phyloP scores from a whole-genome alignment of 2,113 vertebrate species.

The Serilophus lunatus region DNA sequence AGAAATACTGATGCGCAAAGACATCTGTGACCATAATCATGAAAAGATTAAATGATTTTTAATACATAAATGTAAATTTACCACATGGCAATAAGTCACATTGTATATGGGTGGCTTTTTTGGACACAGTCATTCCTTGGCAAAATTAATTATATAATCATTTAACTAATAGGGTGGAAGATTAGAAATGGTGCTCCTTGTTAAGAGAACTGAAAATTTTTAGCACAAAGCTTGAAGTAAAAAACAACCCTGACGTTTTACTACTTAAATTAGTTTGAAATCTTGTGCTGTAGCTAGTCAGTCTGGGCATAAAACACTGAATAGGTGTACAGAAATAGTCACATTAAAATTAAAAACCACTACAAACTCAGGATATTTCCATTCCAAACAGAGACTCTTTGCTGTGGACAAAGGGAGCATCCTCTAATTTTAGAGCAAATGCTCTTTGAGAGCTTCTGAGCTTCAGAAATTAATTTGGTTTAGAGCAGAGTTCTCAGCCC shows the following conservation, averaged over 20 bases:
- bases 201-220: background rate
- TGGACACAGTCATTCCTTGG: background rate
- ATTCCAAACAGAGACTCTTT: background rate
- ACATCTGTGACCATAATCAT: background rate
- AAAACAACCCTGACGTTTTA: background rate
- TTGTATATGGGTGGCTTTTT: fast-evolving
- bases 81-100: background rate
- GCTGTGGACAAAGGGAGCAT: background rate
- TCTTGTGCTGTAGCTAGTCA: background rate
- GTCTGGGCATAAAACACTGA: background rate
- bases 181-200: background rate
- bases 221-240: background rate
- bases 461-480: background rate
- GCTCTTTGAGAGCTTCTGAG: background rate
- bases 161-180: background rate
- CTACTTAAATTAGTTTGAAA: background rate
- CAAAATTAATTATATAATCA: background rate
- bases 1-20: background rate
- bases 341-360: background rate
- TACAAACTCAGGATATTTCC: background rate
- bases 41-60: background rate
- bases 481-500: background rate
- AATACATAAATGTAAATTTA: background rate
- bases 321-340: background rate
- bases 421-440: background rate